phyloP scores from a whole-genome alignment of 2,797 vertebrate species.

The Gymnothorax reevesii region DNA sequence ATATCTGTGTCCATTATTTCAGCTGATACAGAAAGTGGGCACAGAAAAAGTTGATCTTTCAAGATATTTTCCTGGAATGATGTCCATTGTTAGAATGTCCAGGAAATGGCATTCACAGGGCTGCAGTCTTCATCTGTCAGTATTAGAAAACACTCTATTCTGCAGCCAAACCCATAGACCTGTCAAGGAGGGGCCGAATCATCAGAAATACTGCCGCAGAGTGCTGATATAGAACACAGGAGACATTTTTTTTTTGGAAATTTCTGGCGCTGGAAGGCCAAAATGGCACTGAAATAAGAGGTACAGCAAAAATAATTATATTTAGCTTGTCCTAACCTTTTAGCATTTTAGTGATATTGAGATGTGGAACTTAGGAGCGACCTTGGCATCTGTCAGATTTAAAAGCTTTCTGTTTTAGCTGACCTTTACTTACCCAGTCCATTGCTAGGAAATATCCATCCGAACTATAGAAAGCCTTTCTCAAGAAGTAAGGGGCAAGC shows the following conservation, averaged over 20 bases:
- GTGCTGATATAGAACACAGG: conserved; percentile 33
- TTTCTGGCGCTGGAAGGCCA: conserved; percentile 28
- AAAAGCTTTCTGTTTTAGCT: conserved; percentile 71
- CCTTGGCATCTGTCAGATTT: conserved; percentile 65
- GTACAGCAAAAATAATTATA: conserved; percentile 29
- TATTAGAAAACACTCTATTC: not conserved
- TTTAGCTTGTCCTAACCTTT: conserved; percentile 56
- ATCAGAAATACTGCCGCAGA: conserved; percentile 19
- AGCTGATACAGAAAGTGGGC: not conserved
- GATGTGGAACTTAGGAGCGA: conserved; percentile 64
- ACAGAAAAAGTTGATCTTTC: not conserved
- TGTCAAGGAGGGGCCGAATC: not conserved
- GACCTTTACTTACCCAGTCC: conserved; percentile 70
- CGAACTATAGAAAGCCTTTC: conserved; percentile 48
- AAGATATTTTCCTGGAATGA: conserved; percentile 10
- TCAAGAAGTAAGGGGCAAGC: conserved; percentile 76
- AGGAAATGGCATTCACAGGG: not conserved
- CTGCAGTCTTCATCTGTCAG: not conserved
- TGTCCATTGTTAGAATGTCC: conserved; percentile 6
- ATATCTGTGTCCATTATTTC: not conserved
- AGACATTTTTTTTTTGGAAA: conserved; percentile 63
- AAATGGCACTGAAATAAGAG: conserved; percentile 19
- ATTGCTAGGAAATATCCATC: conserved; percentile 65
- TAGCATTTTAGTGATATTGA: conserved; percentile 63
- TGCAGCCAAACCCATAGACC: not conserved